Percentiles rank a stretch among this genome's conserved stretches.
Evolutionary conservation across 2,888 invertebrate genomes (phyloP).

Genomic region (Caenorhabditis sp.): DNA sequence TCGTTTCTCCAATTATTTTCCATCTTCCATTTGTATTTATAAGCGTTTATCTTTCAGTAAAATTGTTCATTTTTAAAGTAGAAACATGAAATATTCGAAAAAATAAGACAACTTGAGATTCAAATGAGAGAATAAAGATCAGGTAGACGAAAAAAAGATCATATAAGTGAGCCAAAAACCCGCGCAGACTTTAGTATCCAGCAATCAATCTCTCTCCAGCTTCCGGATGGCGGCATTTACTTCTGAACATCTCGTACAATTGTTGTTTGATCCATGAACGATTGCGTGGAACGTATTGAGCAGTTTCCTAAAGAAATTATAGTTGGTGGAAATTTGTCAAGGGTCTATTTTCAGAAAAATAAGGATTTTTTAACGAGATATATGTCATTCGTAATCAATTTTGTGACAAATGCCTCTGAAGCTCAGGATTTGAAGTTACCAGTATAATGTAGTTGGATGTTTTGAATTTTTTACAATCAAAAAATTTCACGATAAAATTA

Average conservation of each 20-base stretch:
- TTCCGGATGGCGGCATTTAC: conserved; percentile 26
- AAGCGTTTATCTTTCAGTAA: background rate
- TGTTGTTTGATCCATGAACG: conserved; percentile 41
- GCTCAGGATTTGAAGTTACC: no score
- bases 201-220: conserved; percentile 29
- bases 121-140: background rate
- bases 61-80: conserved; percentile 2
- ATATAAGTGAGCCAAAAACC: background rate
- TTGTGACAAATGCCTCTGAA: no score
- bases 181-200: conserved; percentile 18
- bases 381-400: no score
- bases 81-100: background rate
- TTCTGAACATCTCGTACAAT: conserved; percentile 35
- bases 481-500: no score
- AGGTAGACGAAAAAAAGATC: background rate
- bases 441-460: no score
- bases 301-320: conserved; percentile 25
- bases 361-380: no score
- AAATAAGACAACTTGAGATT: background rate
- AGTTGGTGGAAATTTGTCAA: background rate
- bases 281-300: conserved; percentile 32
- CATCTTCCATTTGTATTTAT: conserved; percentile 1
- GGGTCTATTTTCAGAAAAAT: no score
- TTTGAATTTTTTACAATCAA: no score
- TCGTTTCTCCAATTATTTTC: background rate